These are phyloP conservation scores for Microchrysa polita DNA, from an alignment of 2,888 invertebrate genomes.

Conservation along the genomic window DNA sequence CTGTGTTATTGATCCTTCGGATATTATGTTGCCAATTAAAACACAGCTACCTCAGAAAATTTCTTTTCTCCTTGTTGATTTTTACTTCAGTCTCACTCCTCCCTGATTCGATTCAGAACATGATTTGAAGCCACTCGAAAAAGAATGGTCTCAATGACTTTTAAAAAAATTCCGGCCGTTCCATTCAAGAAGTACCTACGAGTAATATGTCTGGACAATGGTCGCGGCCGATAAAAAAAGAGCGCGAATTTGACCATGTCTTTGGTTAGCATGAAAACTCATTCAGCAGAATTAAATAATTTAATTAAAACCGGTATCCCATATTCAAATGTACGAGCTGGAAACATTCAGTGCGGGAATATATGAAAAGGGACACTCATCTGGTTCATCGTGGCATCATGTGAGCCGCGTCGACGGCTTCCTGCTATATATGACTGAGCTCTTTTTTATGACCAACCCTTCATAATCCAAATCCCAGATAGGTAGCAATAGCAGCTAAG, in stretches of 20 bases:
- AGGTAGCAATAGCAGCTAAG: too few relatives aligned
- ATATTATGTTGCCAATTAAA: too few relatives aligned
- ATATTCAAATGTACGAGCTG: constrained; percentile 21
- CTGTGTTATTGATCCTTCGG: too few relatives aligned
- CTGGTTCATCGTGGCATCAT: neutral
- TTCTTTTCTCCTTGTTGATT: too few relatives aligned
- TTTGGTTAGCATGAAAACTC: constrained; percentile 28
- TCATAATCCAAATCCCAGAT: constrained; percentile 13
- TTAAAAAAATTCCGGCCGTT: neutral
- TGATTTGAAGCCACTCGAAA: neutral
- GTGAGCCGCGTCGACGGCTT: neutral
- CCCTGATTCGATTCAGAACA: neutral
- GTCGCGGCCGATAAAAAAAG: neutral
- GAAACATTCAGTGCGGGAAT: constrained; percentile 13
- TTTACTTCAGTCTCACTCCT: too few relatives aligned
- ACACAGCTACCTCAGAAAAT: too few relatives aligned
- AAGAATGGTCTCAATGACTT: neutral
- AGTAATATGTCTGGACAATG: too few relatives aligned
- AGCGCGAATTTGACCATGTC: constrained; percentile 2
- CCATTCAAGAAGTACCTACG: neutral
- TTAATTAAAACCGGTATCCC: constrained; percentile 35
- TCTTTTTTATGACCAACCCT: neutral
- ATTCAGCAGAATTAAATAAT: constrained; percentile 40
- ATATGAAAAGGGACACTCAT: constrained; percentile 15
- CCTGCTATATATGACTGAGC: constrained; percentile 5